phyloP scores from a whole-genome alignment of 2,797 vertebrate genomes.

The Alauda arvensis region DNA sequence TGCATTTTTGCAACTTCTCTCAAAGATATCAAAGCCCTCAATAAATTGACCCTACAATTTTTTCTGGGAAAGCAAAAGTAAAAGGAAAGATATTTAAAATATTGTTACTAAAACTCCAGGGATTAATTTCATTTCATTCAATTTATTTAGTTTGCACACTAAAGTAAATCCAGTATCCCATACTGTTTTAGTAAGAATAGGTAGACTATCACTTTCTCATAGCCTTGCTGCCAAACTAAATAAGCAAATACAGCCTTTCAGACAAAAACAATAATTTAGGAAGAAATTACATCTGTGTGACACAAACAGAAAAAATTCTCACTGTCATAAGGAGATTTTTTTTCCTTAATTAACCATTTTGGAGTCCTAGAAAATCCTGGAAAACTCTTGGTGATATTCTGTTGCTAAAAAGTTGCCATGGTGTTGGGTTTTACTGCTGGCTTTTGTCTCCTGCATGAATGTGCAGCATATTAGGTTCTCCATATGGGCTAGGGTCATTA shows the following conservation, averaged over 20 bases:
- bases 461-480: background rate
- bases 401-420: conserved; percentile 13
- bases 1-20: background rate
- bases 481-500: background rate
- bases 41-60: background rate
- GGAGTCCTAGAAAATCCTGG: background rate
- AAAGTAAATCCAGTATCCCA: background rate
- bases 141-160: background rate
- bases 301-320: background rate
- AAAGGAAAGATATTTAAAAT: background rate
- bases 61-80: background rate
- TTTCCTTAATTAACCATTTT: background rate
- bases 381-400: background rate
- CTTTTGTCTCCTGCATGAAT: background rate
- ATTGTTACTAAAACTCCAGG: background rate
- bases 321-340: background rate
- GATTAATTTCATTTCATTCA: background rate
- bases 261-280: background rate
- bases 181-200: background rate
- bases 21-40: background rate
- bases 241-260: background rate
- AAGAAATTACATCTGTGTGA: background rate
- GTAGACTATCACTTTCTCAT: background rate
- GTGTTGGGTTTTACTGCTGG: background rate
- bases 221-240: background rate